A percentile compares a stretch with the other conserved stretches of the same genome.
Evolutionary conservation across 92 coral and sea anemone species (phyloP).

Genomic region (Metridium senile): DNA sequence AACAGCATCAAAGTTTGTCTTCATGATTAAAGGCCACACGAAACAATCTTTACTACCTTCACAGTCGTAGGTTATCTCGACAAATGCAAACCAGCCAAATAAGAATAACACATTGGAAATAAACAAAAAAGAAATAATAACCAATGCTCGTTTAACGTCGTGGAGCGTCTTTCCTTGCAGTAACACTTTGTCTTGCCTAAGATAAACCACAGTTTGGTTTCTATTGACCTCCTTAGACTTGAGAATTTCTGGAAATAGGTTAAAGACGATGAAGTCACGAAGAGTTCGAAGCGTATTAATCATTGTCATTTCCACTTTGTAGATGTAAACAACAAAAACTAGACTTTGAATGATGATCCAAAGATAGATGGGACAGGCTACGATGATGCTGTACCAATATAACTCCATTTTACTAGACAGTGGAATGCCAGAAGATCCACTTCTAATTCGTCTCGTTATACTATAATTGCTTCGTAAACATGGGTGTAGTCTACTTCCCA

Average conservation of each 20-base stretch:
- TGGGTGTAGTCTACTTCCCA: too few relatives aligned
- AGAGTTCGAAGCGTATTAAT: too few relatives aligned
- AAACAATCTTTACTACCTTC: not conserved
- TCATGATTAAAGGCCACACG: not conserved
- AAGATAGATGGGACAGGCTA: too few relatives aligned
- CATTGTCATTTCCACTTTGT: too few relatives aligned
- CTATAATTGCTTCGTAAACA: too few relatives aligned
- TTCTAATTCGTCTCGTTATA: too few relatives aligned
- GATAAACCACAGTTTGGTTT: not conserved
- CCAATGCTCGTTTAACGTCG: not conserved
- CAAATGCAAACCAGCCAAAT: not conserved
- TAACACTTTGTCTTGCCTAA: not conserved
- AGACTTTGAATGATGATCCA: too few relatives aligned
- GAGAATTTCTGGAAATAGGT: not conserved
- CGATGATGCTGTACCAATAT: too few relatives aligned
- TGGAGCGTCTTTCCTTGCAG: not conserved
- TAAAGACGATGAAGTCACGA: not conserved
- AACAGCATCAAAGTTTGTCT: not conserved
- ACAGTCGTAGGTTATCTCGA: not conserved
- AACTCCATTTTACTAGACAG: too few relatives aligned
- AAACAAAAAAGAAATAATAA: too few relatives aligned
- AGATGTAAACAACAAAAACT: too few relatives aligned
- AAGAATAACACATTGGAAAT: not conserved
- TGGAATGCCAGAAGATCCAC: too few relatives aligned
- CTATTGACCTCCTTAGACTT: not conserved